Evolutionary conservation across 2,113 vertebrate species (phyloP).

Genomic region (Cavia aperea): DNA sequence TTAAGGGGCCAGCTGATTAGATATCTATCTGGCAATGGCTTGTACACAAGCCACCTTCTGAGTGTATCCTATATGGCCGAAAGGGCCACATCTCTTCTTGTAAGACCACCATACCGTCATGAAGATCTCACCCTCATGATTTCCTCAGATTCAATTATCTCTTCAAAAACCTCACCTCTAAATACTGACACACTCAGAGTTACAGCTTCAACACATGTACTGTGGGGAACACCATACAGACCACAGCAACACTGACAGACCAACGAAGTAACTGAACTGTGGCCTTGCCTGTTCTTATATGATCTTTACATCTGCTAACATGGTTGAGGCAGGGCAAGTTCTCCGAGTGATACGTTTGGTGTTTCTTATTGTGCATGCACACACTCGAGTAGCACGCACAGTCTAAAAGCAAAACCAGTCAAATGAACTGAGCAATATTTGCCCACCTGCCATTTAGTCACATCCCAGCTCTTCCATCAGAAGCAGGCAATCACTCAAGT

Average conservation of each 20-base stretch:
- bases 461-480: conserved; percentile 24
- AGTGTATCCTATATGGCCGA: neutral
- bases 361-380: neutral
- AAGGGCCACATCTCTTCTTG: neutral
- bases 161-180: neutral
- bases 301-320: neutral
- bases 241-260: neutral
- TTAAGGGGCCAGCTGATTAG: neutral
- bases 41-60: neutral
- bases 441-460: conserved; percentile 10
- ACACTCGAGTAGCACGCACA: neutral
- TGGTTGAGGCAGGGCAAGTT: neutral
- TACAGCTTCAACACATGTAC: neutral
- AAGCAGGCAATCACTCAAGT: neutral
- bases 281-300: neutral
- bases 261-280: neutral
- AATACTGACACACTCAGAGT: neutral
- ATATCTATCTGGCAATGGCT: neutral
- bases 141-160: neutral
- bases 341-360: neutral
- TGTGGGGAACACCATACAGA: neutral
- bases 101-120: neutral
- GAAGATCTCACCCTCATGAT: neutral
- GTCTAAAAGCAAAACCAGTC: conserved; percentile 26
- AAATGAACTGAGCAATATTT: conserved; percentile 12